phyloP scores from a whole-genome alignment of 2,797 vertebrate genomes.

The Bothrops alternatus region DNA sequence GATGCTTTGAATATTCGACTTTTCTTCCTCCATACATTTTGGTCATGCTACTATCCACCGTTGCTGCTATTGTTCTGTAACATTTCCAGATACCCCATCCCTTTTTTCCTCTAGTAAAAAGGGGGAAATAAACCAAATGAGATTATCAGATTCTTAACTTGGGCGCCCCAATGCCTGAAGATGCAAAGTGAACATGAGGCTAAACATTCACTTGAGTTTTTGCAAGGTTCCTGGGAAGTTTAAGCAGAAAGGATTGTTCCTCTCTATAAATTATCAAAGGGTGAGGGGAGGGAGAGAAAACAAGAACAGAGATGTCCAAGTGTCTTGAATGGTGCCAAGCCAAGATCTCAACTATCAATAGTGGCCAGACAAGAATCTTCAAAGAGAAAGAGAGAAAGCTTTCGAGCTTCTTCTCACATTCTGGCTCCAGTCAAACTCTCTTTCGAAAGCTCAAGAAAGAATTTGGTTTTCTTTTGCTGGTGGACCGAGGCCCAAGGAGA shows the following conservation, averaged over 20 bases:
- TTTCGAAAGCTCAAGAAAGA: not conserved
- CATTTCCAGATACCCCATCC: not conserved
- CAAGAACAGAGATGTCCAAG: constrained; percentile 36
- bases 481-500: not conserved
- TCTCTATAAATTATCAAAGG: constrained; percentile 43
- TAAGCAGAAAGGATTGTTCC: constrained; percentile 36
- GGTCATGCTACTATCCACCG: not conserved
- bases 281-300: not conserved
- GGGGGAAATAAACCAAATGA: not conserved
- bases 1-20: not conserved
- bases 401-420: not conserved
- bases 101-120: not conserved
- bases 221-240: not conserved
- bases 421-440: not conserved
- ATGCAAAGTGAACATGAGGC: not conserved
- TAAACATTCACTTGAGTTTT: not conserved
- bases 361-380: constrained; percentile 12
- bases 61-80: not conserved
- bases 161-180: not conserved
- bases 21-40: not conserved
- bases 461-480: not conserved
- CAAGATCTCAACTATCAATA: constrained; percentile 30
- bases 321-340: constrained; percentile 23
- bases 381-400: not conserved
- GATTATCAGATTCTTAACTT: not conserved